Conservation (phyloP, 2,113 vertebrate genomes). For the Dromiciops gliroides region DNA sequence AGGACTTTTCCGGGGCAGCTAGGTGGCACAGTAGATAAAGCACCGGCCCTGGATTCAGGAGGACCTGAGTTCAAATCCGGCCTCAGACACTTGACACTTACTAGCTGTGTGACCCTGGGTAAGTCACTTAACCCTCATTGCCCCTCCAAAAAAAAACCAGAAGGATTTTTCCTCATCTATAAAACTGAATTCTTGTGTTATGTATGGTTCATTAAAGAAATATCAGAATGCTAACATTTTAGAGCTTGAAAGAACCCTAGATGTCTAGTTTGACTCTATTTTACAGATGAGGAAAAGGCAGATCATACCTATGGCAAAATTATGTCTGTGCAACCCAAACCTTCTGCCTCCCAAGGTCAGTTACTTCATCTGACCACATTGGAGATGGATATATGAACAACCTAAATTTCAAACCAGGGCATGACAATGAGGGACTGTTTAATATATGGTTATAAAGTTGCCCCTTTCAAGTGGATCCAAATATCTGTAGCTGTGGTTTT, state of each 20-base stretch:
- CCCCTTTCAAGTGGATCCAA: not conserved
- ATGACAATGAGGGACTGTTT: no score
- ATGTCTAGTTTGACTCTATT: not conserved
- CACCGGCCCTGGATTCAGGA: no score
- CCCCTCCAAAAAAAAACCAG: no score
- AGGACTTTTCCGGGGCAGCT: no score
- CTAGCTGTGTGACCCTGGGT: no score
- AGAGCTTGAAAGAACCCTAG: not conserved
- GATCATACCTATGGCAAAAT: not conserved
- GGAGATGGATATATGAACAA: no score
- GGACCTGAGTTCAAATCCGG: no score
- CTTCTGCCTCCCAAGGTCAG: not conserved
- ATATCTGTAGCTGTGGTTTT: not conserved
- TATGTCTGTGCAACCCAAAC: not conserved
- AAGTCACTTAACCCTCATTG: no score
- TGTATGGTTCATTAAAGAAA: conserved; percentile 8
- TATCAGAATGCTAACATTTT: conserved; percentile 8
- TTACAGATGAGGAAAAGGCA: not conserved
- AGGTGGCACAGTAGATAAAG: no score
- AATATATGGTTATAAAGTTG: not conserved
- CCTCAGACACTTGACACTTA: no score
- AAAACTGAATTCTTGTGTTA: not conserved
- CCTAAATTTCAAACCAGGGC: no score
- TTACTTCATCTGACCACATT: not conserved
- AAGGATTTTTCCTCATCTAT: conserved; percentile 5